phyloP scores from a whole-genome alignment of 2,797 vertebrate genomes.

The Neosalanx taihuensis region DNA sequence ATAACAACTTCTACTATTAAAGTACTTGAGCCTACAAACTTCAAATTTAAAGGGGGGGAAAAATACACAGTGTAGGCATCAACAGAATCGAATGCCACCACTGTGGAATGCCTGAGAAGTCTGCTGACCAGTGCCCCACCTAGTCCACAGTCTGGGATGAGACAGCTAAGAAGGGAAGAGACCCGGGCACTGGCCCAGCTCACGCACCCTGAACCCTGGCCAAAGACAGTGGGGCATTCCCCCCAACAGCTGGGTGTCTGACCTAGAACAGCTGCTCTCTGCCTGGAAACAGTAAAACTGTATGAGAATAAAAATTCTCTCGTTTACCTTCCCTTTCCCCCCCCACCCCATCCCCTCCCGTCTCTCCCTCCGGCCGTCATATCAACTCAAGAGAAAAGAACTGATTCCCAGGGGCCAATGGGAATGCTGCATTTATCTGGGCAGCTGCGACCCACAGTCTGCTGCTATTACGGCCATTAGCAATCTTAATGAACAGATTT shows the following conservation, averaged over 20 bases:
- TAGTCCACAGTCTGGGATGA: slow-evolving; percentile 30
- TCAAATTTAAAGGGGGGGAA: too few relatives aligned
- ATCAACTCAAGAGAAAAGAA: slow-evolving; percentile 18
- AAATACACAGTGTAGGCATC: neutral
- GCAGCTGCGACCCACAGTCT: slow-evolving; percentile 44
- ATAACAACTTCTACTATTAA: too few relatives aligned
- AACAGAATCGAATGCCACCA: neutral
- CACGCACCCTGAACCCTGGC: slow-evolving; percentile 44
- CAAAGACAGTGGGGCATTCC: slow-evolving; percentile 41
- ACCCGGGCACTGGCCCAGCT: slow-evolving; percentile 50
- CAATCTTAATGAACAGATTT: slow-evolving; percentile 51
- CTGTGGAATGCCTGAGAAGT: slow-evolving; percentile 22
- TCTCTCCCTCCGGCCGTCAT: slow-evolving; percentile 14
- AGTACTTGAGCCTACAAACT: too few relatives aligned
- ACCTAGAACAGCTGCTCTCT: slow-evolving; percentile 57
- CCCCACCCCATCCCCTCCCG: neutral
- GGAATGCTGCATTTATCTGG: slow-evolving; percentile 47
- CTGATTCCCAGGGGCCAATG: slow-evolving; percentile 29
- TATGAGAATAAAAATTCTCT: slow-evolving; percentile 25
- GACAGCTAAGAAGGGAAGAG: slow-evolving; percentile 41
- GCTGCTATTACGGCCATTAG: slow-evolving; percentile 40
- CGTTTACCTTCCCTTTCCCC: slow-evolving; percentile 19
- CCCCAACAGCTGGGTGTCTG: slow-evolving; percentile 58
- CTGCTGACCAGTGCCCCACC: slow-evolving; percentile 34
- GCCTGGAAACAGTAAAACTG: slow-evolving; percentile 36